Conservation (phyloP, 2,113 vertebrate species). For the Psittacula cyanocephala region DNA sequence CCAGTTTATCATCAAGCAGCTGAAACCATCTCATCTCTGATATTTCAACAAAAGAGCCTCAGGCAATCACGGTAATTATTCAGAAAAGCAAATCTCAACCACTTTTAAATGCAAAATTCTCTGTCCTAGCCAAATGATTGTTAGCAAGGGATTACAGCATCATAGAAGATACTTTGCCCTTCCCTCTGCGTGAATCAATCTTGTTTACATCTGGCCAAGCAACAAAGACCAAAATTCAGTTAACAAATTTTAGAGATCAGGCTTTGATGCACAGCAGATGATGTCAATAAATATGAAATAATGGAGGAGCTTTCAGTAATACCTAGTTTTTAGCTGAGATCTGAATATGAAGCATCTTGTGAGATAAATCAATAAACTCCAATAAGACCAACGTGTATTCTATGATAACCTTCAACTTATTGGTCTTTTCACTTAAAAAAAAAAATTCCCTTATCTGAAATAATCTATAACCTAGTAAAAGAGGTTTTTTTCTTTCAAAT, state of each 20-base stretch:
- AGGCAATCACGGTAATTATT: conserved; percentile 62
- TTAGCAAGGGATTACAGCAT: conserved; percentile 39
- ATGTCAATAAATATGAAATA: conserved; percentile 13
- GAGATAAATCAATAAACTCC: neutral
- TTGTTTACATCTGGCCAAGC: conserved; percentile 34
- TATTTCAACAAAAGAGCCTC: conserved; percentile 60
- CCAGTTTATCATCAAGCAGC: conserved; percentile 58
- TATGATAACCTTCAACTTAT: neutral
- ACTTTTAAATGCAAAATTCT: conserved; percentile 60
- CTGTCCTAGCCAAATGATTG: conserved; percentile 12
- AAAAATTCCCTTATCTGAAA: neutral
- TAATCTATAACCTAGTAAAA: neutral
- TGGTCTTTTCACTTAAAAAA: neutral
- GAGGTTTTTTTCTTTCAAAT: neutral
- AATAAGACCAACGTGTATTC: neutral
- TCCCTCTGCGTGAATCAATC: neutral
- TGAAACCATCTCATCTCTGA: conserved; percentile 54
- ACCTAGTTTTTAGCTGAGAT: neutral
- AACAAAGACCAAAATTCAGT: neutral
- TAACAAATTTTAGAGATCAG: neutral
- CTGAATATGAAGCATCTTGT: neutral
- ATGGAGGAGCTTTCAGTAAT: neutral
- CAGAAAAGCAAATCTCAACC: conserved; percentile 56
- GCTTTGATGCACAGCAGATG: neutral
- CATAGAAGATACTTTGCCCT: conserved; percentile 15